Evolutionary conservation across 2,888 invertebrate species (phyloP).

Genomic region (Miltochrista miniata): DNA sequence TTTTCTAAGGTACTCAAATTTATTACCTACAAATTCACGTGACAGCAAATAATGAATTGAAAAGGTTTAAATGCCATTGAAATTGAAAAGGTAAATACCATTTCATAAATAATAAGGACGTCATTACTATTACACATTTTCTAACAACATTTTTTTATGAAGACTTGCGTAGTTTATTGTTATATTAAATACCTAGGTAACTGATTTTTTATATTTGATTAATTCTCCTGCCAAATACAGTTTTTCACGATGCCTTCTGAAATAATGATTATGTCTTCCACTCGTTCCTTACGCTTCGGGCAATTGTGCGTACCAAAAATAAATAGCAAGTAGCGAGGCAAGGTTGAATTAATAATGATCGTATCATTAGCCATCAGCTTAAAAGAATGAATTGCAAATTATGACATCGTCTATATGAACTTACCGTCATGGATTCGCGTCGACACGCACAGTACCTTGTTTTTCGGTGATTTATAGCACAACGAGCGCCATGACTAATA

Average conservation of each 20-base stretch:
- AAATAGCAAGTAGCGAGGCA: slow-evolving; percentile 21
- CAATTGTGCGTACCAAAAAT: not conserved
- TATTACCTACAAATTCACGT: slow-evolving; percentile 15
- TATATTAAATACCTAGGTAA: no score
- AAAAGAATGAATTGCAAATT: slow-evolving; percentile 72
- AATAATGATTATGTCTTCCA: not conserved
- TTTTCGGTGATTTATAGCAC: slow-evolving; percentile 78
- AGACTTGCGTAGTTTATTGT: no score
- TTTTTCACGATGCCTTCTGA: not conserved
- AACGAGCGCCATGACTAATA: slow-evolving; percentile 72
- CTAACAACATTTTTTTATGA: no score
- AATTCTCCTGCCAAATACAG: slow-evolving; percentile 10
- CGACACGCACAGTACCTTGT: slow-evolving; percentile 60
- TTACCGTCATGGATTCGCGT: slow-evolving; percentile 37
- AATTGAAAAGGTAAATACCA: no score
- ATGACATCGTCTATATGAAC: slow-evolving; percentile 71
- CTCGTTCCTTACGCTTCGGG: not conserved
- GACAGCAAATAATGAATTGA: no score
- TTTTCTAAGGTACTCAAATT: no score
- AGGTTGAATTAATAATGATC: slow-evolving; percentile 52
- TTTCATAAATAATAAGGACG: no score
- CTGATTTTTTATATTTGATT: no score
- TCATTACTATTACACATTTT: no score
- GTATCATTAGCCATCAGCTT: slow-evolving; percentile 68
- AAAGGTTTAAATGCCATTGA: no score